Evolutionary conservation across 2,113 vertebrate genomes (phyloP).

Genomic region (Anoplopoma fimbria): DNA sequence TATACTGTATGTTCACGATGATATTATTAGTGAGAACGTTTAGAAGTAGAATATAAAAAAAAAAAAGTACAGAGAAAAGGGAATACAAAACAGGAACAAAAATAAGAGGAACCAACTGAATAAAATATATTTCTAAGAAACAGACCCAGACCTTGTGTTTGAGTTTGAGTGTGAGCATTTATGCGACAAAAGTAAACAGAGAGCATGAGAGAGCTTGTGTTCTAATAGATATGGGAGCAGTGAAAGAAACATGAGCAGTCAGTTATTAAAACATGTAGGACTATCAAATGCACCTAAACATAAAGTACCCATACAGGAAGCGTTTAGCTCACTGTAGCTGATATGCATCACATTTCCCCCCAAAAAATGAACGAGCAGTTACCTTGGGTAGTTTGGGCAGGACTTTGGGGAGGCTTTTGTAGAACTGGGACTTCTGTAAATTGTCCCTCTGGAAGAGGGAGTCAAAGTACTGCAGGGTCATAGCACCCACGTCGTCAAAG

Average conservation of each 20-base stretch:
- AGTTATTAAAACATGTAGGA: too few relatives aligned
- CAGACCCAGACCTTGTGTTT: background rate
- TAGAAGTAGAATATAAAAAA: too few relatives aligned
- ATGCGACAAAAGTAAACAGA: background rate
- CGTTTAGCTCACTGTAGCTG: background rate
- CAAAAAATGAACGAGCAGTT: background rate
- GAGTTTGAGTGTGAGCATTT: background rate
- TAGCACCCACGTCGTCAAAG: constrained; percentile 96
- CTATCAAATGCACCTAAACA: too few relatives aligned
- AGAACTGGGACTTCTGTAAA: constrained; percentile 99
- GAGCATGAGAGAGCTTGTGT: background rate
- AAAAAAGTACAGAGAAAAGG: background rate
- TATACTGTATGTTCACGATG: background rate
- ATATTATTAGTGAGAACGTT: too few relatives aligned
- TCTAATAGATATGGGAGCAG: too few relatives aligned
- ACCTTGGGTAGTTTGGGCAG: constrained; percentile 97
- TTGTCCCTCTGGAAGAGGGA: constrained; percentile 98
- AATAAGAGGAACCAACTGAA: too few relatives aligned
- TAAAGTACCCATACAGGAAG: too few relatives aligned
- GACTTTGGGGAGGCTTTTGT: constrained; percentile 97
- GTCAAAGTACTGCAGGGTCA: constrained; percentile 98
- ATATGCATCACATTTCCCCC: accelerated
- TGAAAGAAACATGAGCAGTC: background rate
- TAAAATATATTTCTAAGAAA: background rate
- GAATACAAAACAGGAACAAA: background rate